These are phyloP conservation scores for Sylvilagus bachmani DNA, from an alignment of 2,113 vertebrate species.

Conservation along the genomic window DNA sequence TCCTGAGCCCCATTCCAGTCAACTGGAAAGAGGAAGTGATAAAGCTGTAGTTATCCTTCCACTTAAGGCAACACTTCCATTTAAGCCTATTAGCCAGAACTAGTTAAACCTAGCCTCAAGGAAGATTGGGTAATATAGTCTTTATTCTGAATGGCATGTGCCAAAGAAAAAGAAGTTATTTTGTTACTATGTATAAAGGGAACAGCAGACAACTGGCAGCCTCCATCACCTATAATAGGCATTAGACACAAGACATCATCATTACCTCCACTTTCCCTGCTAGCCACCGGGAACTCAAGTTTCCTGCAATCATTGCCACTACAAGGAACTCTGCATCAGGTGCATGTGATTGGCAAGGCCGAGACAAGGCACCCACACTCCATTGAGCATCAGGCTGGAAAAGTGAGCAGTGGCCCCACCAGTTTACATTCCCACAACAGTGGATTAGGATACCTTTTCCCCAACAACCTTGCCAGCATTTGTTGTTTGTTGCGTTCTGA, in stretches of 20 bases:
- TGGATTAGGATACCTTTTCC: too few species aligned
- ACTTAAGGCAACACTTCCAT: background rate
- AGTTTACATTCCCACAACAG: too few species aligned
- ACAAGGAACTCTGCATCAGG: background rate
- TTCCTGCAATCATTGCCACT: background rate
- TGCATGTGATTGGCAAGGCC: background rate
- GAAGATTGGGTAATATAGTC: background rate
- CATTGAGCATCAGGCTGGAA: background rate
- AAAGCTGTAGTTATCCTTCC: background rate
- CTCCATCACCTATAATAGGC: background rate
- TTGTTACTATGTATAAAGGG: background rate
- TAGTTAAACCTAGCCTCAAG: background rate
- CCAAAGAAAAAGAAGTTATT: background rate
- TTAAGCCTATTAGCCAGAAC: background rate
- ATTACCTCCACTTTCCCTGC: background rate
- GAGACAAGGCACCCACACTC: background rate
- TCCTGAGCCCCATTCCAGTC: background rate
- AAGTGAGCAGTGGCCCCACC: background rate
- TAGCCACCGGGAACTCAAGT: background rate
- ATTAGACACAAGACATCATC: background rate
- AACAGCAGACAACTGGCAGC: background rate
- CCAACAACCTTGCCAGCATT: too few species aligned
- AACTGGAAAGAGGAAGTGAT: background rate
- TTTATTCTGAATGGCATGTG: background rate
- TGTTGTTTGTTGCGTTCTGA: too few species aligned